Conservation (phyloP, 1,140 invertebrate species). For the Camponotus pennsylvanicus region DNA sequence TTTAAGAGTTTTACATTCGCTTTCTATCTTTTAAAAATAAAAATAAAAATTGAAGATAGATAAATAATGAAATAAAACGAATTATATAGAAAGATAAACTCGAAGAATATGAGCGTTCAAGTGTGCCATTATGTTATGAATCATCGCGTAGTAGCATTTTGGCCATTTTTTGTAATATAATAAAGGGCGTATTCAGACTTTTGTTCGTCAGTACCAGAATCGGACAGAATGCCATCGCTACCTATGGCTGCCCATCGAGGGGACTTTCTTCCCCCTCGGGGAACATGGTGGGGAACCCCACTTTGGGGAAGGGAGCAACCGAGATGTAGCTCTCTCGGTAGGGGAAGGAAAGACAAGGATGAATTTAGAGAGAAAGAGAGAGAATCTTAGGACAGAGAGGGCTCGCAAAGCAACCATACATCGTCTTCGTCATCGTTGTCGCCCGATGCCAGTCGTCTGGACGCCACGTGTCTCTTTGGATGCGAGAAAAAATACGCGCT, state of each 20-base stretch:
- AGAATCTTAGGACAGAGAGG: conserved; percentile 68
- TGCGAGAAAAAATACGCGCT: conserved; percentile 26
- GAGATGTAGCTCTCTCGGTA: conserved; percentile 29
- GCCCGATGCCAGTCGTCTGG: conserved; percentile 73
- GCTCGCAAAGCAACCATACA: conserved; percentile 66
- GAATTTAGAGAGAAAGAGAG: conserved; percentile 27
- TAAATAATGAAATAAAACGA: not conserved
- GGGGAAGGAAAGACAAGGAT: conserved; percentile 21
- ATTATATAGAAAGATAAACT: not conserved
- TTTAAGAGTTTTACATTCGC: not conserved
- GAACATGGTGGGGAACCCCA: conserved; percentile 36
- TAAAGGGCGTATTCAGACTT: not conserved
- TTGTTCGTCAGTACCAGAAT: conserved; percentile 35
- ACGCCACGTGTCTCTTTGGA: conserved; percentile 72
- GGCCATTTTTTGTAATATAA: not conserved
- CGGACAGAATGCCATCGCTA: conserved; percentile 44
- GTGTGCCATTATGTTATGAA: not conserved
- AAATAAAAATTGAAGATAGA: not conserved
- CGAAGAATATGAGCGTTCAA: not conserved
- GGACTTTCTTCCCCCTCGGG: conserved; percentile 51
- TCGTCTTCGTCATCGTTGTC: conserved; percentile 49
- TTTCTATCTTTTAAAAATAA: not conserved
- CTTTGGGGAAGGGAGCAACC: conserved; percentile 50
- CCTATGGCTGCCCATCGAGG: conserved; percentile 65
- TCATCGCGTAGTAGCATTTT: not conserved